phyloP scores from a whole-genome alignment of 2,888 invertebrate genomes.

The Machimus atricapillus region DNA sequence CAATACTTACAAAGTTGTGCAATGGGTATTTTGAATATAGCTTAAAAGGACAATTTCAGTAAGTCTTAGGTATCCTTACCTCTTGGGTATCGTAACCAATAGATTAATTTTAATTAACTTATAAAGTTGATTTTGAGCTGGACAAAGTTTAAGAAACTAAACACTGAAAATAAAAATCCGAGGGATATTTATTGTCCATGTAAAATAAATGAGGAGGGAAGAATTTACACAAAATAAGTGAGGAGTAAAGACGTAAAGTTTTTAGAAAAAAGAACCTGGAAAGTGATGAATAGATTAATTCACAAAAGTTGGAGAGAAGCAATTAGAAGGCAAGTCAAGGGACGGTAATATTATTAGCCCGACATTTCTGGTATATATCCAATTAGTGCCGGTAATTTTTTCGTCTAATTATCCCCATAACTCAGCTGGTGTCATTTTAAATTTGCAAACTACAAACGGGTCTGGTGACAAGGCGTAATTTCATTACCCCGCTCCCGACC shows the following conservation, averaged over 20 bases:
- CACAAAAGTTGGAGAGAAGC: not conserved
- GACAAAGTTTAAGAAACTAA: not conserved
- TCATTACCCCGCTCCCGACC: slow-evolving; percentile 39
- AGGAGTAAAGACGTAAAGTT: not conserved
- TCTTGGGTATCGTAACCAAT: too few species aligned
- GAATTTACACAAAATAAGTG: not conserved
- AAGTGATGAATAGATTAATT: not conserved
- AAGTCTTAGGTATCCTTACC: too few species aligned
- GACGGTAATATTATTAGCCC: not conserved
- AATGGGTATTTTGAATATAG: too few species aligned
- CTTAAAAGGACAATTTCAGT: too few species aligned
- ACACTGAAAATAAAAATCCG: not conserved
- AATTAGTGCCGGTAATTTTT: slow-evolving; percentile 45
- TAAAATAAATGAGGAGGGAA: not conserved
- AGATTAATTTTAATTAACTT: too few species aligned
- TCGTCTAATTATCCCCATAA: slow-evolving; percentile 44
- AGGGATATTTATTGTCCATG: not conserved
- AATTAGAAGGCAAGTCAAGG: not conserved
- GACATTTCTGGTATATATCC: slow-evolving; percentile 10
- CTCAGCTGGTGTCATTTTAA: slow-evolving; percentile 38
- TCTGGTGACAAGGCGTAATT: slow-evolving; percentile 46
- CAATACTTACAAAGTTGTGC: too few species aligned
- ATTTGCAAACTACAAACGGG: slow-evolving; percentile 42
- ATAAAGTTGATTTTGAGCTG: not conserved
- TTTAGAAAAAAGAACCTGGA: not conserved